Conservation (phyloP, 2,113 vertebrate species). For the Notothenia rossii region DNA sequence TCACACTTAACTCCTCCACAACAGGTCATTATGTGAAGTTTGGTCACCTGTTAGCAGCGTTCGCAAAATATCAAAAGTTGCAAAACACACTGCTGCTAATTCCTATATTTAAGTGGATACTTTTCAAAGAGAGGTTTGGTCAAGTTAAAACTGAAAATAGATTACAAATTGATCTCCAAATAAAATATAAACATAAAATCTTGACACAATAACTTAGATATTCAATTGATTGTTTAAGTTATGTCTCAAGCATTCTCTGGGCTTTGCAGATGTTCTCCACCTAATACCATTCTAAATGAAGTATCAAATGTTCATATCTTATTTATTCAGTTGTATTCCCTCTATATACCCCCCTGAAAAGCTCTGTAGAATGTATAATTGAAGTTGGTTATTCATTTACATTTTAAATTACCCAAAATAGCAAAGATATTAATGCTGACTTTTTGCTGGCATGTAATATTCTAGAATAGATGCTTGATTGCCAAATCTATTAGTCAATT, state of each 20-base stretch:
- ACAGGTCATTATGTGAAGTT: background rate
- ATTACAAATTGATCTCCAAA: background rate
- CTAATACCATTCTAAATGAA: background rate
- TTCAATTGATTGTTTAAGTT: background rate
- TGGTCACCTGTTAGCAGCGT: background rate
- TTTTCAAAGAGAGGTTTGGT: background rate
- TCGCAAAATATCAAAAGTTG: background rate
- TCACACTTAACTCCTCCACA: slow-evolving; percentile 17
- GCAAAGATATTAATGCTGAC: background rate
- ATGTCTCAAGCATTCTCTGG: no score
- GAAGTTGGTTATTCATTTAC: background rate
- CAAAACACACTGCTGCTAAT: background rate
- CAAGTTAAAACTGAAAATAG: background rate
- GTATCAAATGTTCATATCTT: background rate
- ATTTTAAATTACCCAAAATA: background rate
- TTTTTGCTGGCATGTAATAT: no score
- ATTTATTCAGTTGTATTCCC: background rate
- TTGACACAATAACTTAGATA: background rate
- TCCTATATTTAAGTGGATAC: background rate
- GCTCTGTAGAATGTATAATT: no score
- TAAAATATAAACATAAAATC: background rate
- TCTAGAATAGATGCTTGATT: no score
- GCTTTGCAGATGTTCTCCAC: background rate
- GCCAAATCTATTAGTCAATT: no score
- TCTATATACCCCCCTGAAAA: background rate